Evolutionary conservation across 1,140 invertebrate genomes (phyloP), one percentile per base, ranked within the genome.

Genomic region (Drosophila subobscura): DNA sequence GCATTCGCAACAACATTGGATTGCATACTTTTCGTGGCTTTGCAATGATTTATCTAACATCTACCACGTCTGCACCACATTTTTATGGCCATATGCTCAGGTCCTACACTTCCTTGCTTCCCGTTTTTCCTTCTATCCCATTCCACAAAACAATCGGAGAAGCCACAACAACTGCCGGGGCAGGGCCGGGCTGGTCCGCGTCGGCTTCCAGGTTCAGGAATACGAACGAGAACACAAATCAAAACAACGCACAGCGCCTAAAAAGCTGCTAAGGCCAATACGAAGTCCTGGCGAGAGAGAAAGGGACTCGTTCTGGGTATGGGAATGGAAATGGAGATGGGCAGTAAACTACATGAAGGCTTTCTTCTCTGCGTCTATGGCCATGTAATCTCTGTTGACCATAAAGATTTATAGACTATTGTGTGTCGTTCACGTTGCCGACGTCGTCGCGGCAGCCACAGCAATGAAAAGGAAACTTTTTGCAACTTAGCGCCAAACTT

Each of bases 401-500:
- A 88, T 89, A 88, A 88, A 86, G 81, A 86, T 86, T 86, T 86
- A 86, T 86, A 81, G 81, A 88, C 81, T 88, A 88, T 88, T 88
- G 83, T 88, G 75, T 88, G 84, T 88, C 78, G 83, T 78, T 77
- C 78, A 75, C 63, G 65, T 52, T 63, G 72, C 53, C 37, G 54
- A 5, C 41, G 63, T 51, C 54, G 61, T 70, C 40, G 65, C 80
- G 42, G 80, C 73, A 63, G 79, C 65, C 51, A 50, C 80, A 77
- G 80, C 80, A 86, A 88, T 86, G 83, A 86, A 86, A 84, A 86
- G 83, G 78, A 86, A 88, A 88, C 83, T 88, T 88, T 88, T 90
- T 90, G 88, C 88, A 90, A 90, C 88, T 90, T 90, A 88, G 88
- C 86, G 86, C 81, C 79, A 88, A 90, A 90, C 78, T 90, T 90